A percentile compares a stretch with the other conserved stretches of the same genome.
Conservation (phyloP, 1,140 invertebrate genomes). For the Drosophila ercepeae region DNA sequence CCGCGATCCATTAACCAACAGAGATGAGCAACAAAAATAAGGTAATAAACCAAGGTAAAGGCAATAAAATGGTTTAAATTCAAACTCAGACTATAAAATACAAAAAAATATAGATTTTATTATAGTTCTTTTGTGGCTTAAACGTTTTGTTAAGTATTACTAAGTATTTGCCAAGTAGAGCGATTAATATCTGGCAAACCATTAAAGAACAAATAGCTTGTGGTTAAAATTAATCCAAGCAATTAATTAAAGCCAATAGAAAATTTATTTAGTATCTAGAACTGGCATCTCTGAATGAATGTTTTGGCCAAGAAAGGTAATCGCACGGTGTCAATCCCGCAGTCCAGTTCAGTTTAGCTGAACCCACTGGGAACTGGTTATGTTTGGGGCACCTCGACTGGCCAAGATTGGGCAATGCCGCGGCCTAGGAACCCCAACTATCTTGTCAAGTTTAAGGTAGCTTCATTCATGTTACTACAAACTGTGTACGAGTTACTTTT, state of each 20-base stretch:
- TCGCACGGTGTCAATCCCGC: constrained; percentile 65
- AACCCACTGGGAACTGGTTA: constrained; percentile 59
- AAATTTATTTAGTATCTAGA: background rate
- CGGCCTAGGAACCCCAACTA: background rate
- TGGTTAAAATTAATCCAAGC: background rate
- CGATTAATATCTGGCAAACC: background rate
- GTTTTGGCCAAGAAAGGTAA: constrained; percentile 60
- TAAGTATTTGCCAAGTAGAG: background rate
- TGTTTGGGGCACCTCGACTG: constrained; percentile 7
- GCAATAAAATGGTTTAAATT: too few relatives aligned
- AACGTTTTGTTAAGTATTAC: background rate
- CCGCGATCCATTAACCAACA: background rate
- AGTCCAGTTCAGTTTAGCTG: constrained; percentile 45
- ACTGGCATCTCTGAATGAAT: constrained; percentile 38
- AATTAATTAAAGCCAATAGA: background rate
- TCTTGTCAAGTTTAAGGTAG: constrained; percentile 14
- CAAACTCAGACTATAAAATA: too few relatives aligned
- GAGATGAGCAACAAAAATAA: constrained; percentile 31
- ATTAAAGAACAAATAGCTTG: background rate
- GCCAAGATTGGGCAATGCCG: constrained; percentile 40
- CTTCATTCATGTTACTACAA: background rate
- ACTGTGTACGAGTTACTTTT: background rate
- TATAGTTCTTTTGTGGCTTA: background rate
- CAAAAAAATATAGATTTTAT: background rate
- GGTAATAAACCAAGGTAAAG: too few relatives aligned